Evolutionary conservation across 92 coral and sea anemone species (phyloP).

Genomic region (Epizoanthus illoricatus): DNA sequence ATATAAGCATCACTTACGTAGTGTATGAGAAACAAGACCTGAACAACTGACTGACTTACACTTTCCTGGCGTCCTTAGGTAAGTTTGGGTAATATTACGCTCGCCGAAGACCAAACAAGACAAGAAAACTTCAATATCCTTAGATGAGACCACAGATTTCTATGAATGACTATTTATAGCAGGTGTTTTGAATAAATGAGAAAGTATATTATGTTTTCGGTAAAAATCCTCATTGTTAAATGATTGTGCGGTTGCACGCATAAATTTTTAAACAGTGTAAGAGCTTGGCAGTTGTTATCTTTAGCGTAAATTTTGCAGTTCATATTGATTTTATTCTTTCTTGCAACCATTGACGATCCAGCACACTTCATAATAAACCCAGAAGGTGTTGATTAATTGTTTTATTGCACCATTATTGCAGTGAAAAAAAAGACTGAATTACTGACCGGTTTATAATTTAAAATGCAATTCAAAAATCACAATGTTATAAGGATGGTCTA

Average conservation of each 20-base stretch:
- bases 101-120: too few species aligned
- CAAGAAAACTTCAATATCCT: too few species aligned
- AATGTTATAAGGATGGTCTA: too few species aligned
- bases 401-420: neutral
- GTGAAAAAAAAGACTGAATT: neutral
- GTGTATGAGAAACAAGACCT: neutral
- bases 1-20: neutral
- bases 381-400: neutral
- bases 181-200: neutral
- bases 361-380: neutral
- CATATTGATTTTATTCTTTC: conserved; percentile 8
- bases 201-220: neutral
- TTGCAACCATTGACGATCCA: neutral
- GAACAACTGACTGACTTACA: neutral
- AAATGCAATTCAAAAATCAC: too few species aligned
- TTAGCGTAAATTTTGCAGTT: neutral
- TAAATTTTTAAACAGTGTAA: neutral
- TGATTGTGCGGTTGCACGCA: neutral
- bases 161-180: neutral
- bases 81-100: too few species aligned
- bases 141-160: too few species aligned
- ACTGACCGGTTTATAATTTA: too few species aligned
- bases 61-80: too few species aligned
- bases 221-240: neutral
- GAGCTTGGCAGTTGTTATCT: neutral